Base-by-base conservation (phyloP, 2,113 vertebrate genomes). In the Thunnus maccoyii region DNA sequence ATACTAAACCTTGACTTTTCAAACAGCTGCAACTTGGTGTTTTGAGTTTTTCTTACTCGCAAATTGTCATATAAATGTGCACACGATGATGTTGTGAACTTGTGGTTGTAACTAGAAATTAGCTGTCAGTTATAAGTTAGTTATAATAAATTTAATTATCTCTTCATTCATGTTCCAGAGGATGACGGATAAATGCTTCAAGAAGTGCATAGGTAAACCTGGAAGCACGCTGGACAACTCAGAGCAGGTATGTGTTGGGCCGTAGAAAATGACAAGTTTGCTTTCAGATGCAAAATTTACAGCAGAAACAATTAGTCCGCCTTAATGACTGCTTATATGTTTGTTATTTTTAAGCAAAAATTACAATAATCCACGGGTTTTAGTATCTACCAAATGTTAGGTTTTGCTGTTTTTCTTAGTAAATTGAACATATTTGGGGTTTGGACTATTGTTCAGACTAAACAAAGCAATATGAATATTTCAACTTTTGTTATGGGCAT, bases 141-240 rank as follows among this genome's bases (percentile, higher is more conserved):
- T 30, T 10, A 3, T 17, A 11, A 11, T 52, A 6, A 41, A 41
- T 6, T 10, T 5, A 41, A 41, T 6, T 1, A 41, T 8, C 36
- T 41, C 12, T n/a, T 2, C 22, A 18, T 54, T 54, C 3, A 0
- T 86, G 12, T 94, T 93, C 12, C 95, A 99, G 98, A 96, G 97
- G 77, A 98, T 99, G 98, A 99, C 98, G 0, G 98, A 99, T 91
- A 99, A 99, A 82, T 99, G 98, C 88, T 99, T 99, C 93, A 96
- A 97, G 91, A 99, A 99, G 93, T 99, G 98, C 87, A 96, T 99
- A 78, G 96, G 97, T n/a, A 99, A 99, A 84, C 98, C 98, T 0
- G 98, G 98, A 22, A 96, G 96, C 56, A 85, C 97, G 0, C 78
- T 99, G 92, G 98, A 99, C 78, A 99, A 99, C 89, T 97, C 97